These are phyloP conservation scores for Luffia ferchaultella DNA, from an alignment of 2,888 invertebrate genomes.

Conservation along the genomic window DNA sequence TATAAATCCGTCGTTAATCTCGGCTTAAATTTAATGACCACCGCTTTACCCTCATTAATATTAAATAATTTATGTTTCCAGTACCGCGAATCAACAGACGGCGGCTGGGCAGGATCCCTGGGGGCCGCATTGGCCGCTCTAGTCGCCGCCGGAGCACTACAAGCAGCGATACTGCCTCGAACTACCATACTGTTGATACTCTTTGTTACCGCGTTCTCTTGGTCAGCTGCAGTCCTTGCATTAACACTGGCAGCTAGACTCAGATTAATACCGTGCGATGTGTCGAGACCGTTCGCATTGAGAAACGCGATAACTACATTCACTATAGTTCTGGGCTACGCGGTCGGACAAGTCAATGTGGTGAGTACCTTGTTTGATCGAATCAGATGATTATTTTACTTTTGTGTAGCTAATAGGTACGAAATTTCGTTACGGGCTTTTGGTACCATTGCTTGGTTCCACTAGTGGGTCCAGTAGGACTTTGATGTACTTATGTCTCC, in stretches of 20 bases:
- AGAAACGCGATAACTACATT: slow-evolving; percentile 88
- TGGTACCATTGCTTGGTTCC: no score
- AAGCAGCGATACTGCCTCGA: slow-evolving; percentile 80
- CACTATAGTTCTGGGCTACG: slow-evolving; percentile 85
- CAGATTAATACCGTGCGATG: slow-evolving; percentile 86
- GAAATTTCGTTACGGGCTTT: no score
- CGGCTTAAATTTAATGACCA: no score
- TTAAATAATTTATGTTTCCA: no score
- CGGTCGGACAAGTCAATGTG: slow-evolving; percentile 92
- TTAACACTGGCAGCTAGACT: slow-evolving; percentile 83
- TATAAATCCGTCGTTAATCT: no score
- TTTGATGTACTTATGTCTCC: no score
- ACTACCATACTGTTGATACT: slow-evolving; percentile 84
- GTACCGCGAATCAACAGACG: slow-evolving; percentile 87
- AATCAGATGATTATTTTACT: slow-evolving; percentile 2
- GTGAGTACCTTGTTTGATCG: slow-evolving; percentile 63
- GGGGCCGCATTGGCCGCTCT: slow-evolving; percentile 80
- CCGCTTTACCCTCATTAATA: no score
- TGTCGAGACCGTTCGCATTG: slow-evolving; percentile 82
- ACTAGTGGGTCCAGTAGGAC: no score
- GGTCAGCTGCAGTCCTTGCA: slow-evolving; percentile 89
- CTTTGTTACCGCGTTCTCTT: slow-evolving; percentile 89
- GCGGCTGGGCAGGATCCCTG: slow-evolving; percentile 84
- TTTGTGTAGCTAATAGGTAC: no score
- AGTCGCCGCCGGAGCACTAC: slow-evolving; percentile 80